Conservation (phyloP, 2,888 invertebrate species). For the Diarsia brunnea region DNA sequence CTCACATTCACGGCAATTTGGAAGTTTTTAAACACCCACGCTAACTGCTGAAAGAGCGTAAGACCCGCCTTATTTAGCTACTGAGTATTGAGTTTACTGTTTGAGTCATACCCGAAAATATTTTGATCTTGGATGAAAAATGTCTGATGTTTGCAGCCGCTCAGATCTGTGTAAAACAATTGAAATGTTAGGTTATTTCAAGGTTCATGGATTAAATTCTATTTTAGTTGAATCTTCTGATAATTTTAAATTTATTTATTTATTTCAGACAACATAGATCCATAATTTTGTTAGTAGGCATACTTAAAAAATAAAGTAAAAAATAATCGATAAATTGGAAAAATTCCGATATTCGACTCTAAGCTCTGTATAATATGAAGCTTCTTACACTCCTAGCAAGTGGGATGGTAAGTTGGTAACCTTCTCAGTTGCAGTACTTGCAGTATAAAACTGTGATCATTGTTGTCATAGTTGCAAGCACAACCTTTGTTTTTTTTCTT, state of each 20-base stretch:
- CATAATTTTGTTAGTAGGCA: too few species aligned
- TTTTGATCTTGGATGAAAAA: constrained; percentile 26
- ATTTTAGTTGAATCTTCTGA: not conserved
- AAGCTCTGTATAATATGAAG: not conserved
- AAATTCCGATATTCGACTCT: not conserved
- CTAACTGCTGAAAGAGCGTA: constrained; percentile 29
- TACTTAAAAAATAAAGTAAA: too few species aligned
- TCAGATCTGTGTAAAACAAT: constrained; percentile 2
- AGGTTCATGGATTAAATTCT: not conserved
- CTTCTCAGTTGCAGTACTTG: not conserved
- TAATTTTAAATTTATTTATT: too few species aligned
- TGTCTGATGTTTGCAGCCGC: constrained; percentile 5
- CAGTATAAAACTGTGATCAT: not conserved
- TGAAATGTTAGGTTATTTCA: constrained; percentile 9
- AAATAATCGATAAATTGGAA: too few species aligned
- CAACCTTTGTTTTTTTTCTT: not conserved
- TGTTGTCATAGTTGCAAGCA: not conserved
- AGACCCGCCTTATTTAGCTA: constrained; percentile 37
- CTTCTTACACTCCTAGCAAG: not conserved
- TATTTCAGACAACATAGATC: too few species aligned
- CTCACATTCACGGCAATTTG: constrained; percentile 55
- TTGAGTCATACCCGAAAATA: constrained; percentile 60
- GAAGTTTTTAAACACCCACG: constrained; percentile 56
- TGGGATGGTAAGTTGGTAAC: not conserved
- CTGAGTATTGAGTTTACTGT: constrained; percentile 9